Conservation (phyloP, 1,140 invertebrate species). For the Bathynomus jamesi region DNA sequence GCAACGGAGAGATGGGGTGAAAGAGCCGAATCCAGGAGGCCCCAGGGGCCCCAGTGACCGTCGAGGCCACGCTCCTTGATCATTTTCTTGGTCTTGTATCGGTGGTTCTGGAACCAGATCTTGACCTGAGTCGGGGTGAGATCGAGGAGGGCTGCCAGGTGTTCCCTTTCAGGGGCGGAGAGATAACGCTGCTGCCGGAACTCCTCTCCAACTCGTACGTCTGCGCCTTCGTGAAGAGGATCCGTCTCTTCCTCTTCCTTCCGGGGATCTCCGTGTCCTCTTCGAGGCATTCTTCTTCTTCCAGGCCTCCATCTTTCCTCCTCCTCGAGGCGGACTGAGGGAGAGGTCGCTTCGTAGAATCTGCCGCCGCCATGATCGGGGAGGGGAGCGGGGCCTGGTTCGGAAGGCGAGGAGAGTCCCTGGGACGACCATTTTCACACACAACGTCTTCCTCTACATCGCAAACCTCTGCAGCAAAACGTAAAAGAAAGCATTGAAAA, state of each 20-base stretch:
- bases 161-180: slow-evolving; percentile 90
- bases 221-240: slow-evolving; percentile 95
- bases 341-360: neutral
- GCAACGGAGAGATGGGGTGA: neutral
- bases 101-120: slow-evolving; percentile 92
- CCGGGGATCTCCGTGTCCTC: slow-evolving; percentile 18
- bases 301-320: slow-evolving; percentile 4
- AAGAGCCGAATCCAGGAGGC: neutral
- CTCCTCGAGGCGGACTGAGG: neutral
- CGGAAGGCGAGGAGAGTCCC: neutral
- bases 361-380: neutral
- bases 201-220: slow-evolving; percentile 90
- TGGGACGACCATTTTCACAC: neutral
- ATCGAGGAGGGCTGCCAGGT: slow-evolving; percentile 84
- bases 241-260: slow-evolving; percentile 82
- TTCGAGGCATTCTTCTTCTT: neutral
- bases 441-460: too few species aligned
- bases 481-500: too few species aligned
- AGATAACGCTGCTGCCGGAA: slow-evolving; percentile 93
- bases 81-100: slow-evolving; percentile 82
- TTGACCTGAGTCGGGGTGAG: slow-evolving; percentile 51
- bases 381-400: neutral
- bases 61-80: slow-evolving; percentile 21
- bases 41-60: neutral
- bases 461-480: neutral